Evolutionary conservation across 1,140 invertebrate species (phyloP), one percentile per base, ranked within the genome.

Genomic region (Pinna nobilis): DNA sequence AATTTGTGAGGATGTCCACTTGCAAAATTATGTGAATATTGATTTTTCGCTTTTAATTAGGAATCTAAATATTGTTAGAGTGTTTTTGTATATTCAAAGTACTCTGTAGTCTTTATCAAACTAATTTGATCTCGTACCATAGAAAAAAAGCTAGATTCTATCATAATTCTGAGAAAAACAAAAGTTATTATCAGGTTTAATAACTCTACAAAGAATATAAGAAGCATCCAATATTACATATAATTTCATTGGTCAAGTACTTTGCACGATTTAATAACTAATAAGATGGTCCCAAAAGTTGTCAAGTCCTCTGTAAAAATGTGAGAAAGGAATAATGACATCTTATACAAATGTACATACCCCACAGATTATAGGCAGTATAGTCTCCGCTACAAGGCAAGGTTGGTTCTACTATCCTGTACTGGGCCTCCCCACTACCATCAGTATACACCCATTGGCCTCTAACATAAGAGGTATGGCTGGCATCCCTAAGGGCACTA

Each of bases 381-480:
- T 95, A 95, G 86, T 95, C 94, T 30, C 94, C 94, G 70, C 93
- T 93, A 5, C 92, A 92, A 33, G 94, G 94, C 70, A 95, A 85
- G 11, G 92, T 92, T 20, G 94, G 93, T 15, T 93, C 93, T 50
- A 94, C 93, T 76, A 95, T 94, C 50, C 91, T 90, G 88, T 94
- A 93, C 70, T 93, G 92, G 23, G 92, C 88, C 87, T 95, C 93
- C 61, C 91, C 89, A 74, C 92, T 92, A 68, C 92, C 91, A 59
- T 83, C 82, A 11, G 78, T 77, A 78, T 92, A 92, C 32, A 94
- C 92, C 94, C 94, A 95, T 82, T 91, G 92, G 33, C 94, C 94
- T 74, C 92, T 90, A 49, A 95, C 91, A 77, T 94, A 94, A 18
- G 93, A 93, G 13, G 93, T 94, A 84, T 92, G 91, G 41, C 92